Evolutionary conservation across 2,797 vertebrate species (phyloP).

Genomic region (Propithecus deckenii): DNA sequence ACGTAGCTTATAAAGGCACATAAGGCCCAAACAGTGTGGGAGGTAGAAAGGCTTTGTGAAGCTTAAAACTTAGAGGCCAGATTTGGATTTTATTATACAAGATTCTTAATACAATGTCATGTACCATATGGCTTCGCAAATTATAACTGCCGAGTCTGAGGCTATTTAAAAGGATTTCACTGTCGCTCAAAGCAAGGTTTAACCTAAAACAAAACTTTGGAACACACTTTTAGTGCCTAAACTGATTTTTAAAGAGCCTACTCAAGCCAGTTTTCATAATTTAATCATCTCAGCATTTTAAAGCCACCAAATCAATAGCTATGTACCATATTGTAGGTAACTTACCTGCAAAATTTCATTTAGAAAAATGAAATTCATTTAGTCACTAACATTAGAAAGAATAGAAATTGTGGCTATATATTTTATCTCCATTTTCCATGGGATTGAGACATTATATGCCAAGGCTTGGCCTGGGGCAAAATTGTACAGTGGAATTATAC

Average conservation of each 20-base stretch:
- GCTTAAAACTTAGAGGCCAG: constrained; percentile 7
- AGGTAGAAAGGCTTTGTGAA: not conserved
- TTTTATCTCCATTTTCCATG: constrained; percentile 54
- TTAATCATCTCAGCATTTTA: constrained; percentile 46
- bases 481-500: constrained; percentile 53
- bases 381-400: constrained; percentile 31
- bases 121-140: constrained; percentile 49
- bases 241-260: constrained; percentile 29
- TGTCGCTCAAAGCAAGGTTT: constrained; percentile 51
- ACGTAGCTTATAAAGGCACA: not conserved
- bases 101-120: constrained; percentile 62
- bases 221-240: constrained; percentile 41
- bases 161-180: constrained; percentile 57
- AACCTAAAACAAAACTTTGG: constrained; percentile 58
- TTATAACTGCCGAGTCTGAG: not conserved
- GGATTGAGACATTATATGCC: constrained; percentile 52
- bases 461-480: constrained; percentile 44
- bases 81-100: constrained; percentile 56
- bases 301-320: not conserved
- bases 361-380: constrained; percentile 64
- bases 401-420: constrained; percentile 46
- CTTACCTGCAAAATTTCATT: constrained; percentile 46
- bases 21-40: not conserved
- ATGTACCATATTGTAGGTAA: not conserved
- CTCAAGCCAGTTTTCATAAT: constrained; percentile 54